Evolutionary conservation across 2,888 invertebrate genomes (phyloP).

Genomic region (Drosophila anomelani): DNA sequence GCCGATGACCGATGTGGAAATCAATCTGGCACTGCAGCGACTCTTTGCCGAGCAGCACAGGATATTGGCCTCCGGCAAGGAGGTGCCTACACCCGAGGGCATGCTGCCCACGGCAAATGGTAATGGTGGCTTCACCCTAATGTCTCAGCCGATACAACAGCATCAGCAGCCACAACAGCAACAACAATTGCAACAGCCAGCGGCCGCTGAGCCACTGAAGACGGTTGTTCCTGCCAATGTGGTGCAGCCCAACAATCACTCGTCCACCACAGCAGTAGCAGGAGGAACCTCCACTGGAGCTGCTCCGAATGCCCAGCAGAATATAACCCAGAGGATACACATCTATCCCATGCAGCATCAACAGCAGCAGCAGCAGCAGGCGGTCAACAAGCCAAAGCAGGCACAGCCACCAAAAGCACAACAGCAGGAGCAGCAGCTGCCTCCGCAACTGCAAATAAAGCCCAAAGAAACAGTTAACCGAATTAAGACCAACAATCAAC

Average conservation of each 20-base stretch:
- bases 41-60: constrained; percentile 89
- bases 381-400: constrained; percentile 65
- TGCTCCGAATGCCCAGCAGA: constrained; percentile 49
- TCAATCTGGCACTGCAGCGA: constrained; percentile 86
- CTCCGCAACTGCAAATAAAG: constrained; percentile 35
- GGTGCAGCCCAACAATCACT: constrained; percentile 84
- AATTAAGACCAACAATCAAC: constrained; percentile 42
- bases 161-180: constrained; percentile 63
- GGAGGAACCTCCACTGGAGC: constrained; percentile 44
- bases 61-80: constrained; percentile 89
- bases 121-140: constrained; percentile 72
- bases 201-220: constrained; percentile 55
- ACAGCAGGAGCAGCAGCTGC: constrained; percentile 75
- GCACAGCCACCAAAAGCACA: constrained; percentile 49
- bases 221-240: constrained; percentile 80
- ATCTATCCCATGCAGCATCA: constrained; percentile 83
- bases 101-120: constrained; percentile 84
- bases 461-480: constrained; percentile 54
- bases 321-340: constrained; percentile 75
- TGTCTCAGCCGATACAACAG: constrained; percentile 69
- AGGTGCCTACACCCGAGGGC: constrained; percentile 86
- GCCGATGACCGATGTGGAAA: constrained; percentile 86
- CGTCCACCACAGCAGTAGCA: constrained; percentile 58
- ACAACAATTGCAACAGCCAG: constrained; percentile 37
- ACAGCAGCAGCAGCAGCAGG: constrained; percentile 70